These are phyloP conservation scores for Tyrannus savana DNA, from an alignment of 2,113 vertebrate genomes.

Conservation along the genomic window DNA sequence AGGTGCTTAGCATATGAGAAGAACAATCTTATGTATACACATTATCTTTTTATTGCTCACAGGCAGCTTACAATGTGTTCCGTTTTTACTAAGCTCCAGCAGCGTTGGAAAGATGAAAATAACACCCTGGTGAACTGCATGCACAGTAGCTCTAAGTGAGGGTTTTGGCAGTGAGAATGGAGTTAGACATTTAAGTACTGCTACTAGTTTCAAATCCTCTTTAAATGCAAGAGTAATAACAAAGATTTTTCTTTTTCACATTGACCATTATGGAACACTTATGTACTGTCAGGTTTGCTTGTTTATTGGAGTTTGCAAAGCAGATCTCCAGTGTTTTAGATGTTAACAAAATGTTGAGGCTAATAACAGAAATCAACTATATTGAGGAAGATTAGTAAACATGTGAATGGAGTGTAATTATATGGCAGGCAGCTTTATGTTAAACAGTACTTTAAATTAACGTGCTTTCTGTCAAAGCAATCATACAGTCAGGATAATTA, in stretches of 20 bases:
- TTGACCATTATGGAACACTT: conserved; percentile 20
- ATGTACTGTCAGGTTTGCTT: background rate
- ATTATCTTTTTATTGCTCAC: conserved; percentile 8
- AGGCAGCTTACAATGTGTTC: conserved; percentile 15
- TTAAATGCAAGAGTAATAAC: background rate
- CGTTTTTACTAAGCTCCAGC: background rate
- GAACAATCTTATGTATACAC: background rate
- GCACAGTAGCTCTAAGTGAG: background rate
- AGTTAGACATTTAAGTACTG: background rate
- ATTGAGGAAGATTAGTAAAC: conserved; percentile 62
- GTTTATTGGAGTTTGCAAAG: conserved; percentile 63
- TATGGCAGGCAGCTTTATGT: conserved; percentile 59
- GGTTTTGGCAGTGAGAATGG: background rate
- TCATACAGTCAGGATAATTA: conserved; percentile 34
- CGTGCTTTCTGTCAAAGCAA: conserved; percentile 32
- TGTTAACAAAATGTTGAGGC: conserved; percentile 44
- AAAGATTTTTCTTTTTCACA: background rate
- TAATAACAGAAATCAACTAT: conserved; percentile 67
- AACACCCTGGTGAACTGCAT: rapidly evolving
- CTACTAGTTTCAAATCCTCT: conserved; percentile 4
- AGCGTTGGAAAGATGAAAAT: background rate
- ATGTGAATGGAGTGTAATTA: conserved; percentile 68
- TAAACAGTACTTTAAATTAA: conserved; percentile 64
- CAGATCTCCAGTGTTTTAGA: conserved; percentile 45
- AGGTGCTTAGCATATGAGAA: conserved; percentile 21